Conservation (phyloP, 2,113 vertebrate genomes). For the Sturnus vulgaris region DNA sequence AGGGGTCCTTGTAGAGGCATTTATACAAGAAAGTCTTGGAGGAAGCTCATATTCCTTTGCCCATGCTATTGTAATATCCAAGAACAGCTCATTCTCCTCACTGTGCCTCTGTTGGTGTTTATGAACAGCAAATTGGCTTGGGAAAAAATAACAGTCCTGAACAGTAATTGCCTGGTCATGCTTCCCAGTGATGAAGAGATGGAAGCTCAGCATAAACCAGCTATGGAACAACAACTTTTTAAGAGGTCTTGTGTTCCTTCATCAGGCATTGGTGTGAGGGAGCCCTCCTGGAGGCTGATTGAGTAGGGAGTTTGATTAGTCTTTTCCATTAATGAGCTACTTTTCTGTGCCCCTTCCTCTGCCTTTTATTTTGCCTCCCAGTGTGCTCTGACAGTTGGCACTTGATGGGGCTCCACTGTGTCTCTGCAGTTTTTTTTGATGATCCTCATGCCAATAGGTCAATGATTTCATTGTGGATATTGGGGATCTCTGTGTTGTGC, state of each 20-base stretch:
- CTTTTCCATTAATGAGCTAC: background rate
- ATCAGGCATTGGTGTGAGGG: background rate
- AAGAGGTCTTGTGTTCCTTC: background rate
- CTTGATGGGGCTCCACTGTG: background rate
- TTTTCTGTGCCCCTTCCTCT: background rate
- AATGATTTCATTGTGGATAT: background rate
- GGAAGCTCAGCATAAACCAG: background rate
- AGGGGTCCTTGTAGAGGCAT: slow-evolving; percentile 18
- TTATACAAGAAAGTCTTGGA: background rate
- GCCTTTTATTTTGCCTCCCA: background rate
- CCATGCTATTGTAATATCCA: background rate
- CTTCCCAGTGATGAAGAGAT: background rate
- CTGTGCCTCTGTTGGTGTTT: background rate
- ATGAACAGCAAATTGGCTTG: slow-evolving; percentile 21
- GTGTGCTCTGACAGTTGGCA: background rate
- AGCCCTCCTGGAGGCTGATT: background rate
- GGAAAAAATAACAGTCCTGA: background rate
- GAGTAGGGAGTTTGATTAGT: background rate
- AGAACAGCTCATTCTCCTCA: background rate
- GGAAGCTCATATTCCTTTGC: background rate
- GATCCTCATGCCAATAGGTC: background rate
- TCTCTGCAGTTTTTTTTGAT: background rate
- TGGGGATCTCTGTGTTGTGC: background rate
- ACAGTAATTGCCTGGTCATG: background rate
- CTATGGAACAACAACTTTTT: background rate